phyloP scores from a whole-genome alignment of 2,113 vertebrate species.

The Triplophysa dalaica region DNA sequence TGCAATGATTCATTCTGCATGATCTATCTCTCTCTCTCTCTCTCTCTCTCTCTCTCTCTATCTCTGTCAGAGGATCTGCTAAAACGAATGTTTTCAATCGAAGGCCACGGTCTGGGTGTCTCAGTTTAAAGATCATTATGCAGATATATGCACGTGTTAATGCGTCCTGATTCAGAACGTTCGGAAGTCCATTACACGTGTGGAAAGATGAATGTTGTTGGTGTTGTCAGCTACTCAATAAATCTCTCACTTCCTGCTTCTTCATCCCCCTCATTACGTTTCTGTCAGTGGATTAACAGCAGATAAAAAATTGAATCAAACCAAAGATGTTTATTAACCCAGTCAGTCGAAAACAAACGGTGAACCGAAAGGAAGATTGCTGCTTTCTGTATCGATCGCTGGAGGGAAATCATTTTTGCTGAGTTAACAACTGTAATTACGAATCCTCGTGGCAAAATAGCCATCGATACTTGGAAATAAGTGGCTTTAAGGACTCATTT shows the following conservation, averaged over 20 bases:
- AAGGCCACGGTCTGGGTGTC: constrained; percentile 39
- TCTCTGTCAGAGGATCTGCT: constrained; percentile 26
- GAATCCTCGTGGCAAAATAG: neutral
- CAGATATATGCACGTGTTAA: constrained; percentile 38
- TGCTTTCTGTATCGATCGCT: constrained; percentile 18
- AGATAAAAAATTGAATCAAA: constrained; percentile 35
- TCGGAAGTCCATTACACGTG: constrained; percentile 53
- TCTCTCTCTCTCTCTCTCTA: too few relatives aligned
- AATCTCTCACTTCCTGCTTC: constrained; percentile 23
- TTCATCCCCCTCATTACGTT: constrained; percentile 26
- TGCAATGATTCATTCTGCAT: neutral
- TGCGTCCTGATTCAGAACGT: constrained; percentile 37
- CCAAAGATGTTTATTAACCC: constrained; percentile 6
- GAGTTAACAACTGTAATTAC: constrained; percentile 28
- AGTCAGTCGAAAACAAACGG: neutral
- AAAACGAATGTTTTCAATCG: constrained; percentile 44
- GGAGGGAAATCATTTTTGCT: constrained; percentile 8
- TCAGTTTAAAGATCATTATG: constrained; percentile 53
- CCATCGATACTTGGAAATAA: neutral
- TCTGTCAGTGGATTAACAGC: neutral
- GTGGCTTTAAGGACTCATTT: neutral
- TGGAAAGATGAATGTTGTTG: constrained; percentile 53
- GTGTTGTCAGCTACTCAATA: constrained; percentile 45
- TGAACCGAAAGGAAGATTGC: neutral
- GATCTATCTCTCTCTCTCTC: too few relatives aligned